phyloP scores from a whole-genome alignment of 2,113 vertebrate species.

The Aptenodytes patagonicus region DNA sequence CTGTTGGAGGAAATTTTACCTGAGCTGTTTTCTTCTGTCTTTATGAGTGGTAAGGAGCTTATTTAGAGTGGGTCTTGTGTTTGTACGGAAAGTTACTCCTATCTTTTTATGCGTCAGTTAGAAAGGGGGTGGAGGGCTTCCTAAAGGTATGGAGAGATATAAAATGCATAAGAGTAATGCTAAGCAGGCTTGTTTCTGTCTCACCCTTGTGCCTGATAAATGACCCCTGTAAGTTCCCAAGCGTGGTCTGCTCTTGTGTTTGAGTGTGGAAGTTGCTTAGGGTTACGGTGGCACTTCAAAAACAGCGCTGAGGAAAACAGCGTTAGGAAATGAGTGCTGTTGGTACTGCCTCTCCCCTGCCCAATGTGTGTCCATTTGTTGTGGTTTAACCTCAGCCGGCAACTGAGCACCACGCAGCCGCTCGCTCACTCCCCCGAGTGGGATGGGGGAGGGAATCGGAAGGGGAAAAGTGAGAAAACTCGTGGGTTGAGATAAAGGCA shows the following conservation, averaged over 20 bases:
- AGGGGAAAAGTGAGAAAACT: too few relatives aligned
- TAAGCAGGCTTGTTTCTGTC: not conserved
- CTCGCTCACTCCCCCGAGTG: too few relatives aligned
- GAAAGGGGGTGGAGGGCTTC: not conserved
- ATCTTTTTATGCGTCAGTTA: not conserved
- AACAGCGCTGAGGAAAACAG: not conserved
- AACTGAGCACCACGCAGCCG: too few relatives aligned
- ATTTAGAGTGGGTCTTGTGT: not conserved
- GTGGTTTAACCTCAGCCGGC: too few relatives aligned
- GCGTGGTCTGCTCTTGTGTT: fast-evolving
- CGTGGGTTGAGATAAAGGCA: too few relatives aligned
- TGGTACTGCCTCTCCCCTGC: not conserved
- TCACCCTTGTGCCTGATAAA: not conserved
- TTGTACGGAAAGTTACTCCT: not conserved
- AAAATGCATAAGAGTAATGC: fast-evolving
- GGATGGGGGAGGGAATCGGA: too few relatives aligned
- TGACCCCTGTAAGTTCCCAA: fast-evolving
- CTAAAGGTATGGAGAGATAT: fast-evolving
- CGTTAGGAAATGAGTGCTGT: fast-evolving
- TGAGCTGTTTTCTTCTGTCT: not conserved
- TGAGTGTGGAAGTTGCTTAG: not conserved
- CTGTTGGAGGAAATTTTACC: not conserved
- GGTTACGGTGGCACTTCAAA: not conserved
- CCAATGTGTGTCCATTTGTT: fast-evolving
- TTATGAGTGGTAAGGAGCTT: not conserved